Evolutionary conservation across 2,888 invertebrate genomes (phyloP).

Genomic region (Andrena chrysosceles): DNA sequence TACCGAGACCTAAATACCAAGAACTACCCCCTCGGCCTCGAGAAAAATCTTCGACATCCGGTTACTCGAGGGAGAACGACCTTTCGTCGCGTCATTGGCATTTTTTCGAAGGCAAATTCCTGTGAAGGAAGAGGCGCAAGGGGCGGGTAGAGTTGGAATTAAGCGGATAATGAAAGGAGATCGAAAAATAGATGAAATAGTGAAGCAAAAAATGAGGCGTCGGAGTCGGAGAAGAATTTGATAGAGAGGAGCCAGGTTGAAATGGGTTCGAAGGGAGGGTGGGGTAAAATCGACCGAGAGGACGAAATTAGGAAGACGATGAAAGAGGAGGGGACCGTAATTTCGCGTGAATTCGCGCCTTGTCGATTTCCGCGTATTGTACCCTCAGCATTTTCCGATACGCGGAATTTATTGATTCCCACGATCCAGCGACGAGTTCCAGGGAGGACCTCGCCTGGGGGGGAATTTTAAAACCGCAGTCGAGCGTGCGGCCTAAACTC

Average conservation of each 20-base stretch:
- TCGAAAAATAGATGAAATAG: background rate
- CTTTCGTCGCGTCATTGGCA: conserved; percentile 31
- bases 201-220: background rate
- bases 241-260: background rate
- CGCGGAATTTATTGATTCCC: conserved; percentile 56
- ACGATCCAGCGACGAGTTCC: conserved; percentile 46
- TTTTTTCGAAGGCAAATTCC: conserved; percentile 19
- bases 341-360: conserved; percentile 37
- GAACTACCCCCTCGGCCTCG: conserved; percentile 39
- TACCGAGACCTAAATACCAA: conserved; percentile 76
- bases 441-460: conserved; percentile 14
- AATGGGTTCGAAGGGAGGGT: background rate
- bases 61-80: conserved; percentile 32
- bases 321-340: conserved; percentile 32
- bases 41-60: conserved; percentile 63
- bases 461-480: conserved; percentile 53
- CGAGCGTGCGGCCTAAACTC: conserved; percentile 39
- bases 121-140: background rate
- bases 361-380: conserved; percentile 24
- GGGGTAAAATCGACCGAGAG: background rate
- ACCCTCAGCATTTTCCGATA: conserved; percentile 44
- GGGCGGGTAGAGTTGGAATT: background rate
- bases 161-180: background rate
- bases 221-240: background rate
- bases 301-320: conserved; percentile 27